These are phyloP conservation scores for Brachypalpus laphriformis DNA, from an alignment of 2,888 invertebrate genomes.

Conservation along the genomic window DNA sequence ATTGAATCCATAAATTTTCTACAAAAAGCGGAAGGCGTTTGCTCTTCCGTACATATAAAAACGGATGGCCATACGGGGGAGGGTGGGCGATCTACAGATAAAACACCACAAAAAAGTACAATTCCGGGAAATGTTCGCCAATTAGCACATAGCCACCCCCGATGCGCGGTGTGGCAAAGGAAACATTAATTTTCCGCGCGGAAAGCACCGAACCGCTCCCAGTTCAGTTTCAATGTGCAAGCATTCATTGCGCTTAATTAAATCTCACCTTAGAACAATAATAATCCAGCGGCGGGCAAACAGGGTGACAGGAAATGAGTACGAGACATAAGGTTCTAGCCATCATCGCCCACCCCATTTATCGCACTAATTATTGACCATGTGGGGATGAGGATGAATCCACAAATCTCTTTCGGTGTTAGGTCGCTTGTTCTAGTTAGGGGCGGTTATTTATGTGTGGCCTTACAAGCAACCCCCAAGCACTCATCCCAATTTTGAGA, in stretches of 20 bases:
- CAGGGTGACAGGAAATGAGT: constrained; percentile 49
- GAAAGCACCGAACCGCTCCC: constrained; percentile 42
- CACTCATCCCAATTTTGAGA: constrained; percentile 21
- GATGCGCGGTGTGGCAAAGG: constrained; percentile 24
- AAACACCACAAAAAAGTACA: constrained; percentile 46
- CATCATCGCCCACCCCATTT: constrained; percentile 32
- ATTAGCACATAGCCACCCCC: constrained; percentile 55
- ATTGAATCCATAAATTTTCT: constrained; percentile 81
- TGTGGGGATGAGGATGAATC: neutral
- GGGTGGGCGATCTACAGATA: constrained; percentile 43
- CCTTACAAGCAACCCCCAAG: neutral
- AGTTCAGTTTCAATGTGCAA: constrained; percentile 55
- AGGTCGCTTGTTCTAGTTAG: neutral
- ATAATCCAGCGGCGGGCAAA: constrained; percentile 27
- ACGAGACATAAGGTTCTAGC: constrained; percentile 17
- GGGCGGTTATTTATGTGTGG: constrained; percentile 53
- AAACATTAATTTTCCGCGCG: constrained; percentile 68
- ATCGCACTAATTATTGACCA: constrained; percentile 67
- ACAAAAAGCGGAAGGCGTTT: constrained; percentile 64
- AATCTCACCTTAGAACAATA: constrained; percentile 70
- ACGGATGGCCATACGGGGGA: constrained; percentile 30
- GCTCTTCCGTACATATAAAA: constrained; percentile 43
- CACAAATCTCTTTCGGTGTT: constrained; percentile 44
- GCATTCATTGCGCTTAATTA: constrained; percentile 71
- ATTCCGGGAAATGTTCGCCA: constrained; percentile 63